Conservation (phyloP, 2,797 vertebrate species). For the Sylvilagus floridanus region DNA sequence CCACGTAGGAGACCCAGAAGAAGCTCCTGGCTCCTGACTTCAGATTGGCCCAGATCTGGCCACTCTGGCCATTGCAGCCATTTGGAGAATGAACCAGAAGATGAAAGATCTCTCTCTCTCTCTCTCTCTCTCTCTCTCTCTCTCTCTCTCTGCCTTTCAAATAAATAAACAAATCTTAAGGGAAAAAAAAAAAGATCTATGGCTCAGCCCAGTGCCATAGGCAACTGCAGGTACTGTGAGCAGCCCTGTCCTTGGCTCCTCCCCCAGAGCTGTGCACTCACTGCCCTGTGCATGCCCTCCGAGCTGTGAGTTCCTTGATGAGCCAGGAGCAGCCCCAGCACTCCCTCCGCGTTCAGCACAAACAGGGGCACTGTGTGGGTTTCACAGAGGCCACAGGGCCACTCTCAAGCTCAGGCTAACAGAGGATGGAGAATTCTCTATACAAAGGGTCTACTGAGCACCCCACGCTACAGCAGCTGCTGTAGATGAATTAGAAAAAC, state of each 20-base stretch:
- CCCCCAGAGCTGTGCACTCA: neutral
- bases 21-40: too few species aligned
- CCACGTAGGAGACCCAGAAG: too few species aligned
- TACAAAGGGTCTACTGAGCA: neutral
- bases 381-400: neutral
- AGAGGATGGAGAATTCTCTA: neutral
- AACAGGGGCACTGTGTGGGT: neutral
- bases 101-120: too few species aligned
- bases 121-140: too few species aligned
- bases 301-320: neutral
- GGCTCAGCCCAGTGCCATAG: neutral
- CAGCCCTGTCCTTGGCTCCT: too few species aligned
- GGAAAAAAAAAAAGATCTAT: too few species aligned
- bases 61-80: too few species aligned
- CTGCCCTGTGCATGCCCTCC: neutral
- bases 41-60: too few species aligned
- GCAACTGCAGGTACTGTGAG: neutral
- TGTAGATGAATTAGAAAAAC: slow-evolving; percentile 1
- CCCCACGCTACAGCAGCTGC: neutral
- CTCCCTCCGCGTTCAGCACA: neutral
- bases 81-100: too few species aligned
- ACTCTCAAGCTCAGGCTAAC: neutral
- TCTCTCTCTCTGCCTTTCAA: too few species aligned
- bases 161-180: too few species aligned
- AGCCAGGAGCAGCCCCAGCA: too few species aligned